A percentile compares a stretch with the other conserved stretches of the same genome.
These are phyloP conservation scores for Tineola bisselliella DNA, from an alignment of 2,888 invertebrate genomes.

Conservation along the genomic window DNA sequence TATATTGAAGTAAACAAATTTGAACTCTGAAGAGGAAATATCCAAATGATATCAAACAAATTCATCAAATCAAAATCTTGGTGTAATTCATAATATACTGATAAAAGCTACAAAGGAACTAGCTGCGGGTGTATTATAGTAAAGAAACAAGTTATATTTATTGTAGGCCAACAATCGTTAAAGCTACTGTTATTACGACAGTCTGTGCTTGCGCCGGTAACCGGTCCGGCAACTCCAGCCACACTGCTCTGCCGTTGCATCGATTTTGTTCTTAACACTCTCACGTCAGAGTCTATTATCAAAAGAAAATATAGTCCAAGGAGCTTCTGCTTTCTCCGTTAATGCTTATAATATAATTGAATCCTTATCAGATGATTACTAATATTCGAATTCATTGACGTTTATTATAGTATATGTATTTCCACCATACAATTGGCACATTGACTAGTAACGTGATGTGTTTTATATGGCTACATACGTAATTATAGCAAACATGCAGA, in stretches of 20 bases:
- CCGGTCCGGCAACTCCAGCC: slow-evolving; percentile 34
- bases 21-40: too few relatives aligned
- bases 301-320: background rate
- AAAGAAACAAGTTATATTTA: slow-evolving; percentile 45
- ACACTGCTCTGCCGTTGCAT: slow-evolving; percentile 19
- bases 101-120: slow-evolving; percentile 18
- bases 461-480: background rate
- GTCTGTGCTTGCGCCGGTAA: slow-evolving; percentile 23
- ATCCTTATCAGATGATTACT: slow-evolving; percentile 21
- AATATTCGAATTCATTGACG: background rate
- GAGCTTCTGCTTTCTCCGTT: slow-evolving; percentile 28
- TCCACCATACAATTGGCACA: background rate
- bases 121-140: slow-evolving; percentile 23
- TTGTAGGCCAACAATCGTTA: slow-evolving; percentile 50
- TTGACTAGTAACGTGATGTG: background rate
- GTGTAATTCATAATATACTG: slow-evolving; percentile 16
- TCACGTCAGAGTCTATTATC: slow-evolving; percentile 22
- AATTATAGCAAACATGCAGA: slow-evolving; percentile 4
- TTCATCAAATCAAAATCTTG: slow-evolving; percentile 15
- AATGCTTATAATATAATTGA: slow-evolving; percentile 30
- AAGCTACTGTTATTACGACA: slow-evolving; percentile 54
- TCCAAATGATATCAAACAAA: background rate
- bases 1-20: too few relatives aligned
- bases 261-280: slow-evolving; percentile 41
- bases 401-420: background rate